A percentile compares a stretch with the other conserved stretches of the same genome.
Evolutionary conservation across 2,113 vertebrate genomes (phyloP).

Genomic region (Hepsetus odoe): DNA sequence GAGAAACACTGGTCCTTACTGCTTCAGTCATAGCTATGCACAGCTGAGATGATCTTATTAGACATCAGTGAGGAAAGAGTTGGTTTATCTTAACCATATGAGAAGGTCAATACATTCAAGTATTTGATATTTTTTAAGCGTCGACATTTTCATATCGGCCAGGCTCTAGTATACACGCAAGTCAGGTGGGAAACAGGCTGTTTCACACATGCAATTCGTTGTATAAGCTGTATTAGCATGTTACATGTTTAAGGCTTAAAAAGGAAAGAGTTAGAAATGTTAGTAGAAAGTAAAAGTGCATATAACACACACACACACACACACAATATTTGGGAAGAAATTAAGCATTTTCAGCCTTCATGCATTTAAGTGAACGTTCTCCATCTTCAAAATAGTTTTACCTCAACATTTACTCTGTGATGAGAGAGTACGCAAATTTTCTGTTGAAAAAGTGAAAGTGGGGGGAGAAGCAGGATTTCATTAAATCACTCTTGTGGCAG

Average conservation of each 20-base stretch:
- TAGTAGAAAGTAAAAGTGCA: not conserved
- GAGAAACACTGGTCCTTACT: too few species aligned
- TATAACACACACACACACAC: too few species aligned
- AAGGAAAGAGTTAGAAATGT: not conserved
- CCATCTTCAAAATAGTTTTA: constrained; percentile 31
- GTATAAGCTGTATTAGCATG: not conserved
- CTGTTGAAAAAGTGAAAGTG: constrained; percentile 41
- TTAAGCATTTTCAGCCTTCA: not conserved
- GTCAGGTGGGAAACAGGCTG: not conserved
- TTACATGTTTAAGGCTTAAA: not conserved
- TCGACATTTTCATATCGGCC: not conserved
- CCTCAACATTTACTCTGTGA: constrained; percentile 53
- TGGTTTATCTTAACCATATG: too few species aligned
- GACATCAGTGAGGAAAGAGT: too few species aligned
- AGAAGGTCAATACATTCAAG: too few species aligned
- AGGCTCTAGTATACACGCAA: not conserved
- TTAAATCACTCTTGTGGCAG: not conserved
- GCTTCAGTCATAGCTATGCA: too few species aligned
- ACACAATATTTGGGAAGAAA: not conserved
- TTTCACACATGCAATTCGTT: not conserved
- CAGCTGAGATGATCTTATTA: too few species aligned
- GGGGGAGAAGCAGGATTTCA: not conserved
- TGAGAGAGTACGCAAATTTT: constrained; percentile 50
- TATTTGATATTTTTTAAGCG: too few species aligned
- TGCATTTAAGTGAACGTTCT: not conserved